phyloP scores from a whole-genome alignment of 1,140 invertebrate genomes.

The Phortica variegata region DNA sequence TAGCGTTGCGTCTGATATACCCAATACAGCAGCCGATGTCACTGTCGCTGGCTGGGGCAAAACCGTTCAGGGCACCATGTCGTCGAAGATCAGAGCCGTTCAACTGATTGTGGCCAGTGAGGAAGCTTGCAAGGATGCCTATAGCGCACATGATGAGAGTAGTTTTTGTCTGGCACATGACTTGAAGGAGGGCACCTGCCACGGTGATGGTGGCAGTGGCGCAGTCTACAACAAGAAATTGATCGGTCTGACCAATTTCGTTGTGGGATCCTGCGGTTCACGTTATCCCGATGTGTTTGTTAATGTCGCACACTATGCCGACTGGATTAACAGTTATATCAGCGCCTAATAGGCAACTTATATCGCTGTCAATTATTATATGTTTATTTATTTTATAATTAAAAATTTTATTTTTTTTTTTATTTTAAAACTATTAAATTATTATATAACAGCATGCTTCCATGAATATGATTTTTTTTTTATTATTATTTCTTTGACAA shows the following conservation, averaged over 20 bases:
- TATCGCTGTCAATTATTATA: not conserved
- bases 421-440: too few relatives aligned
- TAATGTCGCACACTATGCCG: slow-evolving; percentile 19
- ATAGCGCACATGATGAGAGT: slow-evolving; percentile 15
- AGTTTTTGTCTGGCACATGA: slow-evolving; percentile 38
- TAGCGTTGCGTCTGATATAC: slow-evolving; percentile 8
- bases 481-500: too few relatives aligned
- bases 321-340: slow-evolving; percentile 26
- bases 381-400: too few relatives aligned
- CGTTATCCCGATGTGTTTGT: slow-evolving; percentile 48
- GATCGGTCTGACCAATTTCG: slow-evolving; percentile 37
- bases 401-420: too few relatives aligned
- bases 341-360: not conserved
- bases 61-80: slow-evolving; percentile 23
- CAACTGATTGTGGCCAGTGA: slow-evolving; percentile 20
- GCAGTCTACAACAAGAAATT: slow-evolving; percentile 32
- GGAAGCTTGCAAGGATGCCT: slow-evolving; percentile 31
- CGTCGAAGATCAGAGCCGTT: slow-evolving; percentile 34
- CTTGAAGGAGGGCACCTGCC: slow-evolving; percentile 42
- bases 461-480: not conserved
- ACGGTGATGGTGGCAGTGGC: slow-evolving; percentile 42
- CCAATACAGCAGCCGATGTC: slow-evolving; percentile 17
- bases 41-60: slow-evolving; percentile 40
- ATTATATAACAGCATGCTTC: slow-evolving; percentile 17
- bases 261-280: slow-evolving; percentile 46